Evolutionary conservation across 1,140 invertebrate genomes (phyloP), one percentile per base, ranked within the genome.

Genomic region (Antheraea mylitta): DNA sequence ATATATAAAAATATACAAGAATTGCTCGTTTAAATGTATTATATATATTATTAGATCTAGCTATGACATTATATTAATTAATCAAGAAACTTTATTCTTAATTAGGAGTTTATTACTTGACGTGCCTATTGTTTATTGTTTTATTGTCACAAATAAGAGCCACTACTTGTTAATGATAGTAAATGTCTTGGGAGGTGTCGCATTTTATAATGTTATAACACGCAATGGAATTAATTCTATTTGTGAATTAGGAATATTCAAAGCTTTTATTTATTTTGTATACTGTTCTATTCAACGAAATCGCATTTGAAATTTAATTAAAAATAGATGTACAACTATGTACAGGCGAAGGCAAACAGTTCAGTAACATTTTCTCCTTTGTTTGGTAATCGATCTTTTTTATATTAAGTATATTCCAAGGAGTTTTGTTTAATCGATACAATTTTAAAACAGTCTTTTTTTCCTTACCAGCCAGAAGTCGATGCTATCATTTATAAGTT

Each of bases 131-230:
- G 45, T 6, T 13, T 1, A 16, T 53, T 53, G 9, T 53, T 53
- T 53, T 30, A 30, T 30, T 30, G 22, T 30, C 22, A 53, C 45
- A 16, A 53, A 53, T 53, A 53, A 53, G 45, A 53, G 11, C 11
- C 6, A 53, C 16, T 13, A 53, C 11, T 16, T 53, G 16, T 9
- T 53, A 53, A 53, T 53, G 45, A 53, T 53, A 53, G 13, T 53
- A 53, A 53, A 53, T 53, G 45, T 53, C 45, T 53, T 53, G 45
- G 45, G 45, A 53, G 45, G 45, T 53, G 45, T 53, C 45, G 45
- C 45, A 16, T 53, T 53, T 53, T 53, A 53, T 53, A 53, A 13
- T 53, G 13, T 16, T 53, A 5, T n/a, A 53, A 53, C 45, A 53
- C 45, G 45, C 45, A 53, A 53, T 16, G 16, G 16, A n/a, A 53